Conservation (phyloP, 2,888 invertebrate species). For the Cylindroiulus punctatus region DNA sequence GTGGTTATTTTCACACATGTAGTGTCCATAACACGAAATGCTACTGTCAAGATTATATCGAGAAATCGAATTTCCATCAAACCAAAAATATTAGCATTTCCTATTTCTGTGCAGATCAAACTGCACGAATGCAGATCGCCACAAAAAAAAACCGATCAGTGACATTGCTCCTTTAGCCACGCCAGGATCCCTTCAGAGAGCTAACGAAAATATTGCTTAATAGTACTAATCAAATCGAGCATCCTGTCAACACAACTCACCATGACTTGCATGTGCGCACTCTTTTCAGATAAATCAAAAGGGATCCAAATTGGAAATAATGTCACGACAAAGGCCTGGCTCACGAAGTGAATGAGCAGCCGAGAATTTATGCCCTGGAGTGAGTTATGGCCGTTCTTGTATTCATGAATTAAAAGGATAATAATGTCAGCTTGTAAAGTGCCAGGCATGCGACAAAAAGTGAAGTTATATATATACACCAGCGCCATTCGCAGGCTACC, state of each 20-base stretch:
- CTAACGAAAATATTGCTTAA: constrained; percentile 22
- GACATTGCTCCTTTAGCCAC: not conserved
- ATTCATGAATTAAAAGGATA: constrained; percentile 25
- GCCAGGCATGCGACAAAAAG: not conserved
- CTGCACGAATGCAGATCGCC: not conserved
- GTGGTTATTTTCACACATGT: no score
- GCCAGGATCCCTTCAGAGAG: constrained; percentile 24
- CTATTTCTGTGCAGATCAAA: no score
- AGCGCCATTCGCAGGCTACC: not conserved
- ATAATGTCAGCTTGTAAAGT: not conserved
- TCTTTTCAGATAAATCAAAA: constrained; percentile 36
- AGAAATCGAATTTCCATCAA: no score
- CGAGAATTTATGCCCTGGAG: not conserved
- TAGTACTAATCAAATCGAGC: constrained; percentile 43
- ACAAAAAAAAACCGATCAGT: not conserved
- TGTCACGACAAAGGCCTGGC: constrained; percentile 34
- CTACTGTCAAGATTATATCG: no score
- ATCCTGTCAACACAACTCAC: constrained; percentile 45
- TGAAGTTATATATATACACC: no score
- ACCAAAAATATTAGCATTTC: no score
- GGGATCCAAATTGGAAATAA: constrained; percentile 42
- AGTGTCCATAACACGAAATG: no score
- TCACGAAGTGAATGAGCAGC: not conserved
- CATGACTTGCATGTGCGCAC: constrained; percentile 43
- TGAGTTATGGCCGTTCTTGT: constrained; percentile 12